These are phyloP conservation scores for Drosophila orosa DNA, from an alignment of 1,140 invertebrate genomes.

Conservation along the genomic window DNA sequence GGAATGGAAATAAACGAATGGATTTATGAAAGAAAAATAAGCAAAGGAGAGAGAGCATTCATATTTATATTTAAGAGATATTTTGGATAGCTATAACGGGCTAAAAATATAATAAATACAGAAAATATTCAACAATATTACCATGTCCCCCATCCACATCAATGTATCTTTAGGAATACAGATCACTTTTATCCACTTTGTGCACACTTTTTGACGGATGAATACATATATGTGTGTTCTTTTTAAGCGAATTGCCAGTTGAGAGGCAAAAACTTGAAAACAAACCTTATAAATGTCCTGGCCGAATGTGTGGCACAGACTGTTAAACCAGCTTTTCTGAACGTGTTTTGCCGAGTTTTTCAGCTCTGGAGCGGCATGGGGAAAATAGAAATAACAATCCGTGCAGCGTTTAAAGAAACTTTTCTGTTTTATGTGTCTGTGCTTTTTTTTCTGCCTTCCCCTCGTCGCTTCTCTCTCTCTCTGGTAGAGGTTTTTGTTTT, in stretches of 20 bases:
- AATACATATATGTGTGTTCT: constrained; percentile 26
- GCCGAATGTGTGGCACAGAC: constrained; percentile 65
- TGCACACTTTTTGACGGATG: constrained; percentile 25
- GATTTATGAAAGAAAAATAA: constrained; percentile 6
- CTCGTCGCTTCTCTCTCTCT: not conserved
- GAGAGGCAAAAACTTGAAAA: constrained; percentile 66
- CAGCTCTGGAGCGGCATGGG: constrained; percentile 18
- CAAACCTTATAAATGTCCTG: constrained; percentile 77
- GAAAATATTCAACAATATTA: not conserved
- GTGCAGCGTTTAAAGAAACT: constrained; percentile 78
- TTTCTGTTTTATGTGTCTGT: constrained; percentile 65
- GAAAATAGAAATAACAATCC: constrained; percentile 67
- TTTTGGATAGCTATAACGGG: too few relatives aligned
- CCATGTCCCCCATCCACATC: constrained; percentile 1
- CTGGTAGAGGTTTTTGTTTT: constrained; percentile 25
- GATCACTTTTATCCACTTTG: constrained; percentile 7
- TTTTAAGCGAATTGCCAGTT: constrained; percentile 45
- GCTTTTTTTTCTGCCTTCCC: constrained; percentile 11
- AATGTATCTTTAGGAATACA: not conserved
- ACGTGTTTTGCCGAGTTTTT: constrained; percentile 36
- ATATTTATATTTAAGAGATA: not conserved
- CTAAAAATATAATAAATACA: too few relatives aligned
- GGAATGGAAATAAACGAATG: constrained; percentile 36
- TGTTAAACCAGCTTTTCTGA: constrained; percentile 51
- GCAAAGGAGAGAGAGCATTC: too few relatives aligned